Evolutionary conservation across 2,888 invertebrate genomes (phyloP).

Genomic region (Ophion ellenae): DNA sequence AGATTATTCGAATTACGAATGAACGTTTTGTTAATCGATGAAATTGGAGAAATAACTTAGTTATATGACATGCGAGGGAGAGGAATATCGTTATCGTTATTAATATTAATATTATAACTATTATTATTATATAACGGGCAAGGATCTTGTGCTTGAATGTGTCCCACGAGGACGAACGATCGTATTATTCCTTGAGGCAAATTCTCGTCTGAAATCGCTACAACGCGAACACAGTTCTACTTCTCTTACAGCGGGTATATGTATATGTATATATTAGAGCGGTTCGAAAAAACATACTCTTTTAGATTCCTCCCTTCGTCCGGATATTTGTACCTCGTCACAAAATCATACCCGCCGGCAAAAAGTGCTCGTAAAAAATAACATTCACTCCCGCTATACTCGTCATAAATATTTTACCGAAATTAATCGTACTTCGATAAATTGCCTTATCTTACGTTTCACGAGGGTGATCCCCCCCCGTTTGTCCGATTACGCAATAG

Average conservation of each 20-base stretch:
- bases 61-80: constrained; percentile 59
- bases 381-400: background rate
- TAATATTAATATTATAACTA: constrained; percentile 28
- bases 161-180: constrained; percentile 47
- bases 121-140: constrained; percentile 52
- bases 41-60: constrained; percentile 66
- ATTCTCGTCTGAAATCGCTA: constrained; percentile 59
- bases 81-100: constrained; percentile 33
- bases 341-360: background rate
- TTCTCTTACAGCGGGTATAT: constrained; percentile 42
- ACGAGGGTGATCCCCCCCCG: background rate
- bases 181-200: constrained; percentile 32
- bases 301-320: background rate
- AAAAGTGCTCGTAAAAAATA: background rate
- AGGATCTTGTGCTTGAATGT: constrained; percentile 57
- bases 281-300: background rate
- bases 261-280: constrained; percentile 20
- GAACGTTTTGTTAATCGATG: constrained; percentile 60
- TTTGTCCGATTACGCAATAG: background rate
- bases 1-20: constrained; percentile 44
- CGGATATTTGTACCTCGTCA: background rate
- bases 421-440: background rate
- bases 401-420: background rate
- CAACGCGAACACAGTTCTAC: constrained; percentile 54
- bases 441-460: background rate